Base-by-base conservation (phyloP, 2,888 invertebrate genomes). In the Spodoptera littoralis region DNA sequence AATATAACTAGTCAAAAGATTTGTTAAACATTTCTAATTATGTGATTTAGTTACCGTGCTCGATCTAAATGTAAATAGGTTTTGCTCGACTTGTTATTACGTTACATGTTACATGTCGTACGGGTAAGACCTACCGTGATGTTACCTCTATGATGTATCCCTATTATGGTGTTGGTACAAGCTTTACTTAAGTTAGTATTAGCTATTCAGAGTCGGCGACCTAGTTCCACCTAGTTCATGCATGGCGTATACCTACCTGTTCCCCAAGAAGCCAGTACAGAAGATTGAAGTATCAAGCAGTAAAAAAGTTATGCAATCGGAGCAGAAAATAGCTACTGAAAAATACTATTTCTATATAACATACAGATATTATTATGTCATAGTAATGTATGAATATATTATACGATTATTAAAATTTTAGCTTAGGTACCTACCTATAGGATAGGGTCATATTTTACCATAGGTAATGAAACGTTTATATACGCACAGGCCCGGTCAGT, bases 301-400 rank as follows among this genome's bases (percentile, higher is more conserved):
- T 43, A 12, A 43, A 43, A 43, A n/a, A 57, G 69, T 63, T 59
- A 67, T 61, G 67, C 60, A 47, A 64, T 61, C 59, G 74, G 60
- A 79, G 80, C 63, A 57, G 51, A 70, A 63, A 79, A 57, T 70
- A 27, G 66, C 77, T 79, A 73, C 80, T 43, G 65, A 79, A 79
- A 74, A 65, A 48, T 63, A 69, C 76, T 76, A 79, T 60, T 52
- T 76, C 79, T 77, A 77, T 60, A 55, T 69, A 66, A 64, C 57
- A 68, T 36, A 36, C 36, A 36, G 36, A 36, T 47, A 59, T 59
- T 67, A 59, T 75, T 64, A 71, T 64, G 61, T 55, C 61, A 50
- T 76, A 70, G 43, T 55, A 58, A 61, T 68, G 60, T 57, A 65
- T 74, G 63, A 70, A 64, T 68, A 76, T 61, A 65, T 56, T 58